Conservation (phyloP, 2,888 invertebrate genomes). For the Agrypnus murinus region DNA sequence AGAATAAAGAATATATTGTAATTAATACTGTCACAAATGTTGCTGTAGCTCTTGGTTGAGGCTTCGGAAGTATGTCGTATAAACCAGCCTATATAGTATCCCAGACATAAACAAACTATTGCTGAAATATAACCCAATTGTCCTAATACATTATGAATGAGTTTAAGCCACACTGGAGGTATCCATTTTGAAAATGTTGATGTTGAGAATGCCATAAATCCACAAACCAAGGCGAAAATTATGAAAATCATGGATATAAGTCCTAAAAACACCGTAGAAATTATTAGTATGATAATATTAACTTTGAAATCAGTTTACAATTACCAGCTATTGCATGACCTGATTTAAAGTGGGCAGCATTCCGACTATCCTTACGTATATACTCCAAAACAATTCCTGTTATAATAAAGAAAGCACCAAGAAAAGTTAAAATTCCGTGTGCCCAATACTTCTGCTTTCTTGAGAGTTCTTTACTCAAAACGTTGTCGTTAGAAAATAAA, state of each 20-base stretch:
- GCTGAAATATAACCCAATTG: constrained; percentile 63
- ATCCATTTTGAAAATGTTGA: constrained; percentile 57
- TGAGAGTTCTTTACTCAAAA: constrained; percentile 54
- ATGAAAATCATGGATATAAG: neutral
- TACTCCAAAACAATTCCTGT: constrained; percentile 62
- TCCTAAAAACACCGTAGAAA: neutral
- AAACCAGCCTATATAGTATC: constrained; percentile 64
- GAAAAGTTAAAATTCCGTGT: constrained; percentile 58
- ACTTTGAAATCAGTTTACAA: neutral
- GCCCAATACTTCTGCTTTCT: constrained; percentile 54
- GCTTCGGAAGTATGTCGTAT: constrained; percentile 58
- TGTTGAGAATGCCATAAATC: constrained; percentile 56
- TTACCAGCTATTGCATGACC: constrained; percentile 64
- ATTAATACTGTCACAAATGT: constrained; percentile 60
- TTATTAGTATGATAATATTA: neutral
- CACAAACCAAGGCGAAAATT: neutral
- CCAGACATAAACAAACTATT: constrained; percentile 63
- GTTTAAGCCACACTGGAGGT: constrained; percentile 61
- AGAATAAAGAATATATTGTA: constrained; percentile 62
- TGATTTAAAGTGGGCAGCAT: constrained; percentile 57
- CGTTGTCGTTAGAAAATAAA: constrained; percentile 59
- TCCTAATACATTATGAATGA: constrained; percentile 64
- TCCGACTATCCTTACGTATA: constrained; percentile 51
- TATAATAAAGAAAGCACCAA: constrained; percentile 57
- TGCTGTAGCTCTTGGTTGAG: constrained; percentile 60